Evolutionary conservation across 2,797 vertebrate species (phyloP).

Genomic region (Intellagama lesueurii): DNA sequence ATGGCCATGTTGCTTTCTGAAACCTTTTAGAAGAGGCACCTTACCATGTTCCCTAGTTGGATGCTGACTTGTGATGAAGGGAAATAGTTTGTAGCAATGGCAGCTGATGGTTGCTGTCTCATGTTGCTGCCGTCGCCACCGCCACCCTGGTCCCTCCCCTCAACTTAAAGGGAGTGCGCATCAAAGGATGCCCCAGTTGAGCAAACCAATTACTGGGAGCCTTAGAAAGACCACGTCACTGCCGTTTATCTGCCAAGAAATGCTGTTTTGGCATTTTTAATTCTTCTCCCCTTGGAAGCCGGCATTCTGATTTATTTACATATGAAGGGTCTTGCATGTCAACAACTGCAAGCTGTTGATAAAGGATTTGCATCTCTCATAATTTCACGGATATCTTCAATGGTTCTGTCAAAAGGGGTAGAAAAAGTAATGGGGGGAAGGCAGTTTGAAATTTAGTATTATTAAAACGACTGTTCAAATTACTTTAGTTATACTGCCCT

Average conservation of each 20-base stretch:
- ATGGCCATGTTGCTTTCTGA: conserved; percentile 35
- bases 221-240: conserved; percentile 43
- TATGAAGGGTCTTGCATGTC: conserved; percentile 62
- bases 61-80: conserved; percentile 65
- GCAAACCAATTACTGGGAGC: conserved; percentile 64
- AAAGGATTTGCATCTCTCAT: conserved; percentile 73
- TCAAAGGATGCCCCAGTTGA: conserved; percentile 54
- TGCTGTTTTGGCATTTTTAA: conserved; percentile 62
- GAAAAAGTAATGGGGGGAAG: conserved; percentile 7
- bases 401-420: conserved; percentile 54
- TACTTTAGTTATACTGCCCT: not conserved
- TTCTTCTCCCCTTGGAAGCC: not conserved
- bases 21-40: conserved; percentile 49
- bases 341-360: conserved; percentile 76
- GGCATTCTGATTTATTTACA: conserved; percentile 67
- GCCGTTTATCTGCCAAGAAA: conserved; percentile 68
- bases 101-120: conserved; percentile 17
- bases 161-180: conserved; percentile 46
- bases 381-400: conserved; percentile 71
- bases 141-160: not conserved
- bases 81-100: conserved; percentile 20
- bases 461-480: conserved; percentile 49
- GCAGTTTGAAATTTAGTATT: conserved; percentile 43
- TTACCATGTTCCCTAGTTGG: conserved; percentile 43
- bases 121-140: fast-evolving